Evolutionary conservation across 2,888 invertebrate species (phyloP).

Genomic region (Epirrhoe tristata): DNA sequence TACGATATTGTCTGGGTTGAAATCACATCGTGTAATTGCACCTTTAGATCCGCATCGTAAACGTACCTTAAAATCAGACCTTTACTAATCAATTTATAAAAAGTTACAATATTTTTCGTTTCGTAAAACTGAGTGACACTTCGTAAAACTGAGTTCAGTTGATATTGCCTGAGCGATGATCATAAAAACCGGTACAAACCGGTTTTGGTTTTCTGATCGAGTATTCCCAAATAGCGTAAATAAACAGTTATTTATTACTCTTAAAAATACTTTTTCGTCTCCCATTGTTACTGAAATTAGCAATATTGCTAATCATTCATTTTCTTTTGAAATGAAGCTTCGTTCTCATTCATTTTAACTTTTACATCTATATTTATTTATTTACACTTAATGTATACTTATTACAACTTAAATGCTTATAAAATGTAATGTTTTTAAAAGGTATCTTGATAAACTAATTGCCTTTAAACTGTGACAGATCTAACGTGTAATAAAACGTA

Average conservation of each 20-base stretch:
- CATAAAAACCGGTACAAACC: no score
- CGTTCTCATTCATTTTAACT: neutral
- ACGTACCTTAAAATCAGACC: no score
- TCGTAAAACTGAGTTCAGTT: no score
- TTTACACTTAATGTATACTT: slow-evolving; percentile 21
- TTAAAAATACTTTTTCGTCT: neutral
- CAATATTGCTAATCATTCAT: neutral
- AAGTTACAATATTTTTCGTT: no score
- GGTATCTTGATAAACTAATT: neutral
- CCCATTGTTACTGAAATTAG: neutral
- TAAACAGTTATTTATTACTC: neutral
- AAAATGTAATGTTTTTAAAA: neutral
- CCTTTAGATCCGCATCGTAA: no score
- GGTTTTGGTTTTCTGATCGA: no score
- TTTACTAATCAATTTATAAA: no score
- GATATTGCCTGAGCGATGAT: no score
- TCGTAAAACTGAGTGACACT: no score
- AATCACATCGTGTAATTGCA: no score
- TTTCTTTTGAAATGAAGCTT: neutral
- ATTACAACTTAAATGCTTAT: neutral
- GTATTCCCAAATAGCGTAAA: neutral
- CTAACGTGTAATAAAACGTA: no score
- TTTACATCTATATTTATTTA: slow-evolving; percentile 20
- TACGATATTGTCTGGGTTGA: no score
- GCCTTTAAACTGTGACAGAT: neutral